Conservation (phyloP, 2,888 invertebrate species). For the Microdon myrmicae region DNA sequence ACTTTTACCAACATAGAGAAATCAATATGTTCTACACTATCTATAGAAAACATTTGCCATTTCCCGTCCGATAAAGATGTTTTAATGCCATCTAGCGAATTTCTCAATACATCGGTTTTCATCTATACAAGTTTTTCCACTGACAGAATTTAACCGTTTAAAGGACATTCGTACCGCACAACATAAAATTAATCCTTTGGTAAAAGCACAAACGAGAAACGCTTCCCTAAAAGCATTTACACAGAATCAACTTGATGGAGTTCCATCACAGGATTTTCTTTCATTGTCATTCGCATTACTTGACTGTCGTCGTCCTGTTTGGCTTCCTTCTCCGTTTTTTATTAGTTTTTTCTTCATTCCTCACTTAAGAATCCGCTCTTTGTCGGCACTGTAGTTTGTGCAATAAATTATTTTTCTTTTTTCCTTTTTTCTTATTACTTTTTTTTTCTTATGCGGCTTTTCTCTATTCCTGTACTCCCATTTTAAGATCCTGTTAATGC, state of each 20-base stretch:
- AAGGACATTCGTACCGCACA: constrained; percentile 47
- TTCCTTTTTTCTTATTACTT: constrained; percentile 1
- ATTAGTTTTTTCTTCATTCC: neutral
- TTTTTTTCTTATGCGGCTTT: constrained; percentile 1
- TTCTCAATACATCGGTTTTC: too few species aligned
- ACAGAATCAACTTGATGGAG: constrained; percentile 47
- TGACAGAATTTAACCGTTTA: constrained; percentile 21
- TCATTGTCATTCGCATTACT: constrained; percentile 40
- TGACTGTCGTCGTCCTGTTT: constrained; percentile 13
- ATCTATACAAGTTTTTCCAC: too few species aligned
- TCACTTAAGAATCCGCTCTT: too few species aligned
- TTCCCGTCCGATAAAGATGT: too few species aligned
- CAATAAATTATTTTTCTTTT: constrained; percentile 39
- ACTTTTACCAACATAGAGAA: too few species aligned
- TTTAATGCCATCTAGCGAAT: too few species aligned
- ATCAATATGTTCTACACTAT: too few species aligned
- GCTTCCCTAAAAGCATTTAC: constrained; percentile 40
- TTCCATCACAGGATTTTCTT: constrained; percentile 41
- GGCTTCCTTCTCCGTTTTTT: neutral
- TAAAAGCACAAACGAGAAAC: constrained; percentile 21
- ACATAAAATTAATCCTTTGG: constrained; percentile 50
- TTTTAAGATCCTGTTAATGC: constrained; percentile 35
- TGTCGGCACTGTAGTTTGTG: constrained; percentile 31
- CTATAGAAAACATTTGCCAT: too few species aligned
- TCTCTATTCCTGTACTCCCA: constrained; percentile 5